Evolutionary conservation across 1,140 invertebrate genomes (phyloP), one percentile per base, ranked within the genome.

Genomic region (Drosophila fuyamai): DNA sequence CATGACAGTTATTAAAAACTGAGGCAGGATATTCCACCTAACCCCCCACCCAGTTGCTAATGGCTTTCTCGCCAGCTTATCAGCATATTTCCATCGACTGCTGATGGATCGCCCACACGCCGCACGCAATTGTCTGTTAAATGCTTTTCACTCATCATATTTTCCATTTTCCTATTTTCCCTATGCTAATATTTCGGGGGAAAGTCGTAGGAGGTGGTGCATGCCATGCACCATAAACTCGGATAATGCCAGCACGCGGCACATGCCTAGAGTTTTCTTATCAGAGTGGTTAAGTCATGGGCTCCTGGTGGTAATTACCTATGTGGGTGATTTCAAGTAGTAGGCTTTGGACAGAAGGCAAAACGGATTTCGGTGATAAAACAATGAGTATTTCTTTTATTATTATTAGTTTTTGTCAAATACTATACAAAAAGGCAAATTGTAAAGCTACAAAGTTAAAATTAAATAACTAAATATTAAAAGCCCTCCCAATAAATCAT

Each of bases 41-140:
- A 0, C 23, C 61, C 40, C 53, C 18, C 16, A 10, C 1, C 38
- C 13, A n/a, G n/a, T 23, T 76, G 71, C 74, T 83, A 88, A 88
- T 88, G 80, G 83, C 76, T 88, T 77, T 89, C 76, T 74, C 83
- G 79, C 84, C 59, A 80, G 57, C 71, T 50, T 82, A 86, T 86
- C 82, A 81, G 40, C 56, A 43, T 66, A 80, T 71, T 84, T 65
- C 32, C 73, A 84, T 80, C 67, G 47, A 36, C 38, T 47, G 47
- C 72, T 55, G 56, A 65, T 40, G 48, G 41, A 47, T 78, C 78
- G 54, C 74, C 68, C 74, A 72, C 78, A 48, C 57, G 23, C 14
- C 48, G 35, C 83, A 83, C 76, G 72, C 83, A 70, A 78, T 71
- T 77, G 54, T 38, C 74, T 76, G 73, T 53, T 76, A 76, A 76